Conservation (phyloP, 2,797 vertebrate genomes). For the Tokudaia tokunoshimensis region DNA sequence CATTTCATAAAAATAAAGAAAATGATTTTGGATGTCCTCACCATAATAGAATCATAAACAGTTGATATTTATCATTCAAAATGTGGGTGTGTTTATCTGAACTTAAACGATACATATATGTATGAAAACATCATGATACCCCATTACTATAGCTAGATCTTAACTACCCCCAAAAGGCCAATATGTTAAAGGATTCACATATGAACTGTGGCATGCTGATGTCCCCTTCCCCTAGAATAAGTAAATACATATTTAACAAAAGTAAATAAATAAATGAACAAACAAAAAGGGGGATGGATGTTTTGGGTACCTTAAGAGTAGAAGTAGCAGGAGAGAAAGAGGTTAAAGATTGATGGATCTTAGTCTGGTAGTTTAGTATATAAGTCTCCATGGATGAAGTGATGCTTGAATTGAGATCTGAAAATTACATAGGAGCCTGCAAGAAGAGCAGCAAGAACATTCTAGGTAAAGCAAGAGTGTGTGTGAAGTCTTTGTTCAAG, state of each 20-base stretch:
- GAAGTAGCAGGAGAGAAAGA: neutral
- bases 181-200: neutral
- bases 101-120: neutral
- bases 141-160: neutral
- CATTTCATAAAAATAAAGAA: neutral
- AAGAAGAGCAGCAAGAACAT: neutral
- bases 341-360: neutral
- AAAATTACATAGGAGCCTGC: neutral
- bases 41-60: neutral
- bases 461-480: neutral
- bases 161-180: neutral
- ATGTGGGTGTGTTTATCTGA: neutral
- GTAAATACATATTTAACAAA: neutral
- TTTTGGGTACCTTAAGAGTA: neutral
- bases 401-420: constrained; percentile 29
- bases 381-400: neutral
- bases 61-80: neutral
- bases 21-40: neutral
- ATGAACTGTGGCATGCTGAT: neutral
- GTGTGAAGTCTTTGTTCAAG: constrained; percentile 7
- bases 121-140: neutral
- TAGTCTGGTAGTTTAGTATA: constrained; percentile 34
- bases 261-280: neutral
- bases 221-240: neutral
- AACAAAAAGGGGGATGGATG: neutral